Conservation (phyloP, 2,797 vertebrate genomes). For the Pangasius krempfi region DNA sequence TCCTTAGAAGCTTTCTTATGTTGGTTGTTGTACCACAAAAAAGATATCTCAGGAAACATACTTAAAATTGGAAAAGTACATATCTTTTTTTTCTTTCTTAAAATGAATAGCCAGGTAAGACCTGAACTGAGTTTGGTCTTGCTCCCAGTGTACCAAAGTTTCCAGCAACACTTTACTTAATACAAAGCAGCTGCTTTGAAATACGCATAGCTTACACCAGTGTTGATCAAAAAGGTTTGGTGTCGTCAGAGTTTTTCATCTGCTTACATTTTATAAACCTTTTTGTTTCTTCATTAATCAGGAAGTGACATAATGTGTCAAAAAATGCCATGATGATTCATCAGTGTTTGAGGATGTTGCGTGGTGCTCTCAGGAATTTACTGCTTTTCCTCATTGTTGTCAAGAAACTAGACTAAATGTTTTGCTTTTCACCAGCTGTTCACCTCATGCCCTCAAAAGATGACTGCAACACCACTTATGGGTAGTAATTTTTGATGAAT, state of each 20-base stretch:
- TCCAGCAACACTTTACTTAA: constrained; percentile 26
- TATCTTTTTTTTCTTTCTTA: background rate
- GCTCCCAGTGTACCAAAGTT: background rate
- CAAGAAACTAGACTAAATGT: constrained; percentile 46
- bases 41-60: background rate
- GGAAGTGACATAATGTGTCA: constrained; percentile 39
- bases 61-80: background rate
- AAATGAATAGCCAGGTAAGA: background rate
- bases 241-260: background rate
- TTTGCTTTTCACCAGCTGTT: constrained; percentile 47
- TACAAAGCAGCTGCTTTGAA: constrained; percentile 31
- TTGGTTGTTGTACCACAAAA: background rate
- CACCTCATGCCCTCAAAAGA: constrained; percentile 14
- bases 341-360: constrained; percentile 17
- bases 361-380: constrained; percentile 42
- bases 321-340: constrained; percentile 41
- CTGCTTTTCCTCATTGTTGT: constrained; percentile 34
- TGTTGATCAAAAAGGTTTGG: constrained; percentile 18
- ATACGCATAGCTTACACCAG: background rate
- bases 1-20: background rate
- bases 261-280: constrained; percentile 30
- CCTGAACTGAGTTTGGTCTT: background rate
- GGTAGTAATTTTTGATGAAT: constrained; percentile 34
- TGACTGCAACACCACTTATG: constrained; percentile 21
- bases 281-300: constrained; percentile 22